Evolutionary conservation across 1,140 invertebrate species (phyloP).

Genomic region (Cecropterus lyciades): DNA sequence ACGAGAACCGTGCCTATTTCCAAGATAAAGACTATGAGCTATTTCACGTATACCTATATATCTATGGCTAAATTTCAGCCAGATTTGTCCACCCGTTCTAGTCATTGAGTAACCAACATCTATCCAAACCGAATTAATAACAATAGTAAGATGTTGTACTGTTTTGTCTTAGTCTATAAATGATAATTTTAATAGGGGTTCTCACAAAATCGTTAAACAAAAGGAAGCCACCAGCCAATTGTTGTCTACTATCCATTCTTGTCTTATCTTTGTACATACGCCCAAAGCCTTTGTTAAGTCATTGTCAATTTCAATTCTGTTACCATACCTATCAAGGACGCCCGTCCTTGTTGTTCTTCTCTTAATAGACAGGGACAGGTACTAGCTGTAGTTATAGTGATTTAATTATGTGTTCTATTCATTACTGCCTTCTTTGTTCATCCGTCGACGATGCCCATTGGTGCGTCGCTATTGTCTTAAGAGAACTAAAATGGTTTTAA

Average conservation of each 20-base stretch:
- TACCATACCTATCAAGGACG: constrained; percentile 23
- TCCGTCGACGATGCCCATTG: constrained; percentile 38
- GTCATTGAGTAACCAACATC: no score
- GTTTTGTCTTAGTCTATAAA: no score
- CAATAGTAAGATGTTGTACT: no score
- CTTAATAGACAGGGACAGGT: constrained; percentile 27
- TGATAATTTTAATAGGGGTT: no score
- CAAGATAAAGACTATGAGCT: no score
- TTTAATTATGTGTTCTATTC: constrained; percentile 51
- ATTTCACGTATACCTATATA: no score
- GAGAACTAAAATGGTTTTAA: constrained; percentile 43
- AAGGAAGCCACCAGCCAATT: neutral
- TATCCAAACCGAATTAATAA: no score
- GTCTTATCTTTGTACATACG: constrained; percentile 22
- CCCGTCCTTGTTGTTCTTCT: constrained; percentile 11
- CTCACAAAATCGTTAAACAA: constrained; percentile 1
- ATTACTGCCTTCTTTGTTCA: constrained; percentile 39
- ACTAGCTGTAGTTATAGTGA: constrained; percentile 20
- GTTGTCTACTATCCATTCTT: constrained; percentile 15
- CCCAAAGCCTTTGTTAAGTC: constrained; percentile 19
- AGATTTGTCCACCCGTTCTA: no score
- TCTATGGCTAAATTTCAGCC: no score
- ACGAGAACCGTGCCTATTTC: no score
- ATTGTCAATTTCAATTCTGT: constrained; percentile 17
- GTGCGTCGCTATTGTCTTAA: constrained; percentile 50